Base-by-base conservation (phyloP, 2,888 invertebrate species). In the Coelinius sp. region DNA sequence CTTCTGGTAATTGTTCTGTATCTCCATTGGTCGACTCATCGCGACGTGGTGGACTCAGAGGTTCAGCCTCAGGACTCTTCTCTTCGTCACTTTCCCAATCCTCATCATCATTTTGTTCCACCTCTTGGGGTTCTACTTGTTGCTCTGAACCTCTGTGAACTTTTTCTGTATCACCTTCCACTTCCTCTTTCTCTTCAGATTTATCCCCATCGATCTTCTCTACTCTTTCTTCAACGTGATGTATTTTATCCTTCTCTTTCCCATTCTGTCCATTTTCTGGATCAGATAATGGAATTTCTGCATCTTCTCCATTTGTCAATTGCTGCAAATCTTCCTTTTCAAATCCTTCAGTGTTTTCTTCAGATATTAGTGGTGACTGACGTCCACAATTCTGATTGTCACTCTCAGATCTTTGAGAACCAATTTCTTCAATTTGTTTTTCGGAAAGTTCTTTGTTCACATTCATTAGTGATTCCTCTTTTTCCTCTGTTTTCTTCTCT, bases 71-170 rank as follows among this genome's bases (percentile, higher is more conserved):
- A 20, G 20, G n/a, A 12, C 68, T 71, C 17, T 70, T 68, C 17
- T 70, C 52, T n/a, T 73, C 59, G 8, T 59, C 59, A 59, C 27
- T 59, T 25, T 59, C 17, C 1, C 31, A n/a, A 25, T 7, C 14
- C 6, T 31, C 31, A 73, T 71, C 63, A 0, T 72, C 74, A 8
- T 74, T 72, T 35, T 68, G 66, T n/a, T 76, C 75, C 7, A 59
- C 38, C 0, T 73, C 75, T 7, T 73, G 10, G 41, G 7, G n/a
- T 41, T 63, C 25, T 71, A 70, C 31, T 71, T 76, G 12, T 8
- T 53, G 63, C 5, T 49, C 59, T 38, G 41, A 41, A 0, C 22
- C 27, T 52, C 10, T 12, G 12, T 71, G 1, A 62, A 68, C 20
- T 73, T 73, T n/a, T 22, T 75, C 71, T n/a, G 49, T 46, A 25